These are phyloP conservation scores for Electrophaes corylata DNA, from an alignment of 2,888 invertebrate species.

Conservation along the genomic window DNA sequence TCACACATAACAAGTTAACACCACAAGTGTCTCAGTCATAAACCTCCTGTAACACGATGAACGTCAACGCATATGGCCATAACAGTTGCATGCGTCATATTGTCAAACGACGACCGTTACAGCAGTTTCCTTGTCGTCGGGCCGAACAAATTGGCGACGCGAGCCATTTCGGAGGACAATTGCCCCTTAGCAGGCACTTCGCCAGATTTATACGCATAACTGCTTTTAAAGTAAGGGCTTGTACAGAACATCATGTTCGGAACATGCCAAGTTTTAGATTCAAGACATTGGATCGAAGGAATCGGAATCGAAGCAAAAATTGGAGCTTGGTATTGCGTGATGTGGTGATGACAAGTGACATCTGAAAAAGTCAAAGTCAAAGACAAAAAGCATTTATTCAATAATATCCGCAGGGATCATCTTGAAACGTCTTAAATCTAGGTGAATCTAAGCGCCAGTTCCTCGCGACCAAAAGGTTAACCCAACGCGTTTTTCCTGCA, in stretches of 20 bases:
- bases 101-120: constrained; percentile 21
- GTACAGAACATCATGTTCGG: constrained; percentile 2
- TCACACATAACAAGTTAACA: not conserved
- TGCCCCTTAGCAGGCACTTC: constrained; percentile 30
- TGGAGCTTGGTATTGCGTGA: no score
- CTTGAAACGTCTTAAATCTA: no score
- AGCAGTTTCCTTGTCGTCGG: constrained; percentile 27
- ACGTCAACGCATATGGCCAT: constrained; percentile 19
- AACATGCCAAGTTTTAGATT: no score
- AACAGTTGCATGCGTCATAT: constrained; percentile 25
- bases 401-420: no score
- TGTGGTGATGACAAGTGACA: no score
- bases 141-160: constrained; percentile 25
- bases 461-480: no score
- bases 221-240: constrained; percentile 19
- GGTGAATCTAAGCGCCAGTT: no score
- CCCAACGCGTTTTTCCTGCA: no score
- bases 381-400: no score
- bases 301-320: no score
- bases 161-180: constrained; percentile 27
- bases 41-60: constrained; percentile 13
- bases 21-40: constrained; percentile 3
- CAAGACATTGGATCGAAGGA: no score
- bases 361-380: no score
- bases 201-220: constrained; percentile 30